Conservation (phyloP, 2,888 invertebrate genomes). For the Spicauda simplicius region DNA sequence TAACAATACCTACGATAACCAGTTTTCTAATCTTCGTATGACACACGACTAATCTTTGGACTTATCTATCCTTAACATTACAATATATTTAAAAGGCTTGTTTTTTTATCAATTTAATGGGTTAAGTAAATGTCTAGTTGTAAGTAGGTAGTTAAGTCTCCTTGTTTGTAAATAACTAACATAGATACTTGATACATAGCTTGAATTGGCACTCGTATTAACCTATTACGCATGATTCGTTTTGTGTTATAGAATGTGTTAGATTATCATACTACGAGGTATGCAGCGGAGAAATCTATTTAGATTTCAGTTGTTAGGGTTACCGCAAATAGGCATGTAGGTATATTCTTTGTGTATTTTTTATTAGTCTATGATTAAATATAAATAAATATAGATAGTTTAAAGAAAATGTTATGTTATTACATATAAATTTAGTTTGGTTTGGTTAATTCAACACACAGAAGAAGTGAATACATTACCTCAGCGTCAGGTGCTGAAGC, state of each 20-base stretch:
- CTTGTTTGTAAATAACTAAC: slow-evolving; percentile 34
- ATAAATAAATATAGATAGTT: too few relatives aligned
- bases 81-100: slow-evolving; percentile 6
- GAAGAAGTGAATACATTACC: slow-evolving; percentile 60
- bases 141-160: neutral
- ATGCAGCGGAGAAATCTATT: slow-evolving; percentile 24
- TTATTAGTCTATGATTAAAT: too few relatives aligned
- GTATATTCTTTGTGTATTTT: too few relatives aligned
- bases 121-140: neutral
- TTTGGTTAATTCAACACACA: too few relatives aligned
- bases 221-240: slow-evolving; percentile 34
- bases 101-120: neutral
- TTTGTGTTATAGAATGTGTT: slow-evolving; percentile 35
- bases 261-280: slow-evolving; percentile 17
- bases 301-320: neutral
- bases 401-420: too few relatives aligned
- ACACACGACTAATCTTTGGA: neutral
- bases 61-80: slow-evolving; percentile 7
- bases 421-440: too few relatives aligned
- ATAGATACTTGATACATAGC: slow-evolving; percentile 16
- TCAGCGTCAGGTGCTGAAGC: slow-evolving; percentile 80
- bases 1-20: neutral
- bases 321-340: too few relatives aligned
- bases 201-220: slow-evolving; percentile 20
- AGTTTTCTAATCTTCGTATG: neutral